A percentile compares a stretch with the other conserved stretches of the same genome.
Conservation (phyloP, 2,797 vertebrate species). For the Chrysocyon brachyurus region DNA sequence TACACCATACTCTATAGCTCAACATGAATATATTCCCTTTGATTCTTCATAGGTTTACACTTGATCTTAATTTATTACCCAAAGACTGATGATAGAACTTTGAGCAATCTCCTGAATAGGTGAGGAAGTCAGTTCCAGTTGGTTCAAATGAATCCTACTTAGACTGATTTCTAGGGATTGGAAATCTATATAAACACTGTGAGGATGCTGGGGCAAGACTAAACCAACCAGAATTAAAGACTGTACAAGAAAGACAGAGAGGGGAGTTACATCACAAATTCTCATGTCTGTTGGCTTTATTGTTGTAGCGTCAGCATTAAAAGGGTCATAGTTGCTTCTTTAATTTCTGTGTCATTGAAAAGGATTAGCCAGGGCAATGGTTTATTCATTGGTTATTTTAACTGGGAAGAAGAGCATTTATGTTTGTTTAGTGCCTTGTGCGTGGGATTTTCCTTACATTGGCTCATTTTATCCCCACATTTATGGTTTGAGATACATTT, state of each 20-base stretch:
- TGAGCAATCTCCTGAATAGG: background rate
- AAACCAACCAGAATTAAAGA: background rate
- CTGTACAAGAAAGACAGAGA: background rate
- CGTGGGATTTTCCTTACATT: background rate
- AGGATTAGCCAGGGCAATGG: background rate
- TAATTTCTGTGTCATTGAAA: constrained; percentile 8
- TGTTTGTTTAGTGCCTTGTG: background rate
- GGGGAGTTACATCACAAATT: background rate
- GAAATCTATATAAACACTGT: background rate
- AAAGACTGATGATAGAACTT: background rate
- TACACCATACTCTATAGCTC: background rate
- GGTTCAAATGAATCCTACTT: background rate
- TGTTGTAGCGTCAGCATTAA: background rate
- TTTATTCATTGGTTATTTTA: constrained; percentile 21
- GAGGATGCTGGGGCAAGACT: background rate
- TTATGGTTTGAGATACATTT: background rate
- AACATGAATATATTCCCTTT: background rate
- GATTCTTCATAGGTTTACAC: background rate
- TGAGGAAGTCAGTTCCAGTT: background rate
- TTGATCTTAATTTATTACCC: background rate
- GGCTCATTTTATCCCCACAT: background rate
- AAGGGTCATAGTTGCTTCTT: background rate
- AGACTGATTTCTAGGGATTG: background rate
- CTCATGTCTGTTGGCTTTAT: background rate
- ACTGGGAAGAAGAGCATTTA: background rate